These are phyloP conservation scores for Passer domesticus DNA, from an alignment of 2,113 vertebrate species.

Conservation along the genomic window DNA sequence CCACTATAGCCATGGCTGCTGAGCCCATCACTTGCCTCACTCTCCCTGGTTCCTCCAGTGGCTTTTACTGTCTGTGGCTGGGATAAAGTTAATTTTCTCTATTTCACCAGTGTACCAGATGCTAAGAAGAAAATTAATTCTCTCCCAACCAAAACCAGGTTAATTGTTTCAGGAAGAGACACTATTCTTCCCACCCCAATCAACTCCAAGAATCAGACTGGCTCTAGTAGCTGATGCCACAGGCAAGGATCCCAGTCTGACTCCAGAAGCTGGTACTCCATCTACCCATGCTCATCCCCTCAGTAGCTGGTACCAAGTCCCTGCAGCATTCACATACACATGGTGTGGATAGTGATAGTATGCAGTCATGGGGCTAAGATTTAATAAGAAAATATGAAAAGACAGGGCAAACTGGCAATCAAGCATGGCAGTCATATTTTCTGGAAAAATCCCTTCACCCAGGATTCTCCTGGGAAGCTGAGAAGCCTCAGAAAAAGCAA, in stretches of 20 bases:
- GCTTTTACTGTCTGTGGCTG: background rate
- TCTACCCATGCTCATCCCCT: rapidly evolving
- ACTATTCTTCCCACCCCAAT: background rate
- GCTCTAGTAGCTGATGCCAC: background rate
- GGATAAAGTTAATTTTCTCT: background rate
- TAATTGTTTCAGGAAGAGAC: background rate
- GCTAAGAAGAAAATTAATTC: background rate
- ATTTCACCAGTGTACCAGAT: background rate
- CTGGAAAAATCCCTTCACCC: too few species aligned
- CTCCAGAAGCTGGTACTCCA: background rate
- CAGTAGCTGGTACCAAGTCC: background rate
- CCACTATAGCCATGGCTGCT: rapidly evolving
- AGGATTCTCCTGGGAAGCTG: too few species aligned
- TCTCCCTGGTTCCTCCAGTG: rapidly evolving
- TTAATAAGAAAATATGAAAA: background rate
- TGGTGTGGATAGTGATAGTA: background rate
- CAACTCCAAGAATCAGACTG: rapidly evolving
- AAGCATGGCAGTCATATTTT: background rate
- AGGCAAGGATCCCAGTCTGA: background rate
- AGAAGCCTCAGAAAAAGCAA: too few species aligned
- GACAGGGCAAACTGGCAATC: background rate
- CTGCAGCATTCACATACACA: background rate
- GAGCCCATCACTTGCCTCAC: background rate
- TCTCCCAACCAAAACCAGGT: background rate
- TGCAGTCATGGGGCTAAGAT: background rate